Evolutionary conservation across 2,888 invertebrate species (phyloP).

Genomic region (Chaetogeoica ovagalla): DNA sequence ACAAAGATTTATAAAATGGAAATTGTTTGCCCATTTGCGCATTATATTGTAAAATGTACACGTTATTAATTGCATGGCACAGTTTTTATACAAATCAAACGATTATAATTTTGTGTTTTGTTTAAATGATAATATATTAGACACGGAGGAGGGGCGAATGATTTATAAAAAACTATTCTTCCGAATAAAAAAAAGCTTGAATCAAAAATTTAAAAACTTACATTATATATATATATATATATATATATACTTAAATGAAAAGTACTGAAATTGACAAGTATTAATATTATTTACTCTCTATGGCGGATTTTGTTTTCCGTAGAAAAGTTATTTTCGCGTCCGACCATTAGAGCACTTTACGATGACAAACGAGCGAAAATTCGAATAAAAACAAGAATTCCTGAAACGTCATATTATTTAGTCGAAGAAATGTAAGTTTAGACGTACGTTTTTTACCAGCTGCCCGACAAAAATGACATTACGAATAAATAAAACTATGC

Average conservation of each 20-base stretch:
- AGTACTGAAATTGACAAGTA: conserved; percentile 10
- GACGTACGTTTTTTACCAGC: conserved; percentile 27
- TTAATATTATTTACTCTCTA: background rate
- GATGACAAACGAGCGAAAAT: background rate
- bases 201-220: background rate
- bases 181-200: background rate
- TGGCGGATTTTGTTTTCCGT: background rate
- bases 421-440: background rate
- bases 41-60: background rate
- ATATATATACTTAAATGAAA: background rate
- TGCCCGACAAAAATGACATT: background rate
- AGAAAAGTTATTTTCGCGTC: background rate
- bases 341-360: conserved; percentile 8
- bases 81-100: background rate
- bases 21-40: background rate
- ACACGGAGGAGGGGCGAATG: background rate
- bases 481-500: conserved; percentile 5
- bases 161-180: background rate
- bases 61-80: background rate
- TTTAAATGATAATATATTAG: background rate
- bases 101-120: background rate
- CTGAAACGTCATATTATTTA: background rate
- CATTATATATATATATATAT: conserved; percentile 9
- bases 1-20: background rate
- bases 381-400: background rate